A percentile compares a stretch with the other conserved stretches of the same genome.
phyloP scores from a whole-genome alignment of 2,888 invertebrate species.

The Falcaria lacertinaria region DNA sequence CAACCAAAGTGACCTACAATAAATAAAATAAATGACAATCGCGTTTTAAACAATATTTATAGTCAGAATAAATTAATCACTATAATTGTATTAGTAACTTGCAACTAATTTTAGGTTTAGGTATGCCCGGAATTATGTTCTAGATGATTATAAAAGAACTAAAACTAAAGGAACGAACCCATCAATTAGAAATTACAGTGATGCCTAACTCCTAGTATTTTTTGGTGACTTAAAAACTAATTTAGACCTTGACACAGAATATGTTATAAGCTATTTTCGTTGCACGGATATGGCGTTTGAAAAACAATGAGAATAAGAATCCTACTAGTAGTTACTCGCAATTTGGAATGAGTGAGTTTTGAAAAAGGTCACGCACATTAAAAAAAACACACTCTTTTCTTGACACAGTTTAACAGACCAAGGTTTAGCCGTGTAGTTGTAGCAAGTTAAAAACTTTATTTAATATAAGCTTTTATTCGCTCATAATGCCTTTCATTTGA shows the following conservation, averaged over 20 bases:
- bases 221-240: constrained; percentile 24
- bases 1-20: too few relatives aligned
- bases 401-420: too few relatives aligned
- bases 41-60: background rate
- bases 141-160: constrained; percentile 2
- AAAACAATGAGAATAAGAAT: too few relatives aligned
- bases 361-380: too few relatives aligned
- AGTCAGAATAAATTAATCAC: background rate
- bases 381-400: too few relatives aligned
- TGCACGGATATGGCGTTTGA: constrained; percentile 13
- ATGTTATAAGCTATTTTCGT: constrained; percentile 5
- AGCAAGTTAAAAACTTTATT: too few relatives aligned
- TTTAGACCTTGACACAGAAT: constrained; percentile 45
- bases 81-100: background rate
- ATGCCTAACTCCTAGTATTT: constrained; percentile 22
- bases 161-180: constrained; percentile 24
- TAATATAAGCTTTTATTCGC: too few relatives aligned
- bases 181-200: constrained; percentile 24
- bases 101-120: background rate
- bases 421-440: too few relatives aligned
- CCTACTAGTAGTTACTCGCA: too few relatives aligned
- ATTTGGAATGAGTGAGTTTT: too few relatives aligned
- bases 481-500: too few relatives aligned
- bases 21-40: background rate
- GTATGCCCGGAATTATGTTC: background rate